Percentiles rank a stretch among this genome's conserved stretches.
phyloP scores from a whole-genome alignment of 2,888 invertebrate genomes.

The Mesorhabditis spiculigera region DNA sequence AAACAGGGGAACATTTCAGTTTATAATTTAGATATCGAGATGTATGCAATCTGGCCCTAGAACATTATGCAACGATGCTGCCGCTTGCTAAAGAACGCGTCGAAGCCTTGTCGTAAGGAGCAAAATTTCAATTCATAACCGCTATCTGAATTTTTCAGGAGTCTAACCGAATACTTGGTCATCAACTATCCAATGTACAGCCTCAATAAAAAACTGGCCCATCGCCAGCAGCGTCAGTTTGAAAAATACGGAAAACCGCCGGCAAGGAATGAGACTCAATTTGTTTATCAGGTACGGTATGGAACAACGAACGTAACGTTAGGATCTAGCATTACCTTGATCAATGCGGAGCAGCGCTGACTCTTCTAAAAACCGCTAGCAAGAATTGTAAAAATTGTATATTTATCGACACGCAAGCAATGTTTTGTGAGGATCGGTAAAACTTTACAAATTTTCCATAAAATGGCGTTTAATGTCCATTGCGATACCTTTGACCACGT shows the following conservation, averaged over 20 bases:
- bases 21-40: too few species aligned
- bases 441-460: background rate
- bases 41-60: too few species aligned
- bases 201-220: background rate
- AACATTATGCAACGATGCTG: too few species aligned
- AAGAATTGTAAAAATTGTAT: background rate
- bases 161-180: background rate
- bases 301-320: background rate
- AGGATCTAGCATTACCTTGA: background rate
- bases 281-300: background rate
- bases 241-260: background rate
- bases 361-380: background rate
- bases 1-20: too few species aligned
- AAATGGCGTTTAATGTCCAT: background rate
- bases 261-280: background rate
- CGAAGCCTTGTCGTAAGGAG: too few species aligned
- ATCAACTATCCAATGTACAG: background rate
- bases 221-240: background rate
- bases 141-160: background rate
- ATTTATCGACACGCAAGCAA: conserved; percentile 1
- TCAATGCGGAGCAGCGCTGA: background rate
- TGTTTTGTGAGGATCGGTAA: background rate
- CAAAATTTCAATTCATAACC: background rate
- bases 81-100: too few species aligned
- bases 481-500: background rate